phyloP scores from a whole-genome alignment of 2,888 invertebrate genomes.

The Drosophila paramelanica region DNA sequence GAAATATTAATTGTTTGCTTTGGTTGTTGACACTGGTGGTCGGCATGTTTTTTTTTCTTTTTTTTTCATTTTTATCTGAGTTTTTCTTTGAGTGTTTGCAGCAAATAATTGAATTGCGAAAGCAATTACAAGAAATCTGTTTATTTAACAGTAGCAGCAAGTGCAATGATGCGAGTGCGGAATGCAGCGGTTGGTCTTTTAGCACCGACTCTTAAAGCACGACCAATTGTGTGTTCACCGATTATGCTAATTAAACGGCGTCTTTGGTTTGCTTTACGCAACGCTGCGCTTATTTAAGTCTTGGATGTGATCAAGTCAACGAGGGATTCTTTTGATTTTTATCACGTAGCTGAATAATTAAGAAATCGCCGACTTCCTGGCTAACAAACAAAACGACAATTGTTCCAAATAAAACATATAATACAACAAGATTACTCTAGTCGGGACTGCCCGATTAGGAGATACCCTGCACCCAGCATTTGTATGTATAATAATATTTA shows the following conservation, averaged over 20 bases:
- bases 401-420: constrained; percentile 67
- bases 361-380: constrained; percentile 19
- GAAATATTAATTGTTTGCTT: constrained; percentile 62
- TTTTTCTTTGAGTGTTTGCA: constrained; percentile 40
- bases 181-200: constrained; percentile 35
- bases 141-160: constrained; percentile 50
- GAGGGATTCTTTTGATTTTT: neutral
- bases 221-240: constrained; percentile 45
- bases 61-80: constrained; percentile 12
- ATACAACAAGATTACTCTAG: neutral
- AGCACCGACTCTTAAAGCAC: constrained; percentile 39
- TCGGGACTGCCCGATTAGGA: too few relatives aligned
- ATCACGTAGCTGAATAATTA: constrained; percentile 68
- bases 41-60: neutral
- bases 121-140: constrained; percentile 73
- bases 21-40: constrained; percentile 55
- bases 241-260: constrained; percentile 73
- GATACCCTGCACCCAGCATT: neutral
- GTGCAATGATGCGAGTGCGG: constrained; percentile 56
- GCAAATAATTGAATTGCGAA: constrained; percentile 70
- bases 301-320: constrained; percentile 1
- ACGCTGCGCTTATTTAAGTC: constrained; percentile 35
- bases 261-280: constrained; percentile 54
- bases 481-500: too few relatives aligned
- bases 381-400: constrained; percentile 37